Evolutionary conservation across 2,797 vertebrate species (phyloP), one percentile per base, ranked within the genome.

Genomic region (Mionectes olivaceus): DNA sequence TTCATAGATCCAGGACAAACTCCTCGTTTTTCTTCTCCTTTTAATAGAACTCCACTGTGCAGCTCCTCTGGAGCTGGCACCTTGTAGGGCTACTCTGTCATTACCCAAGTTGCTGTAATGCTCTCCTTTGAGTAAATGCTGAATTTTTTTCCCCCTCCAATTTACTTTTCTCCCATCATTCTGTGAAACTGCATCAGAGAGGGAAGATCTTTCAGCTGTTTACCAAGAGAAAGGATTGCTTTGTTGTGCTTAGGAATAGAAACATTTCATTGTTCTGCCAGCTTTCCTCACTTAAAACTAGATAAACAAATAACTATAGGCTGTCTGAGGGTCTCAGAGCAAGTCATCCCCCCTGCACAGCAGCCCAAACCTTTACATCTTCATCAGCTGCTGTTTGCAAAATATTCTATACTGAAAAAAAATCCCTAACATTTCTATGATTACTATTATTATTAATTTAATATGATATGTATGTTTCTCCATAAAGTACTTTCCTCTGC

Each of bases 21-120:
- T 87, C 88, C 37, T 92, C 78, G 63, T 96, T 95, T 95, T 93
- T 93, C 83, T 94, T 84, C 71, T 28, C 70, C 32, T 84, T 81
- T 87, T 93, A 90, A 80, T 43, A 74, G 90, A 80, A 65, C 50
- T 81, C 53, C 23, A 17, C 43, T 6, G 46, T 41, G 24, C 60
- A 84, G 64, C 80, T 90, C 46, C 71, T 87, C 71, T 15, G 64
- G 83, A 89, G 52, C 71, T 64, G 35, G 78, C 78, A 80, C 63
- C 74, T 94, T 12, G 25, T 37, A 19, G 78, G 56, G 81, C 37
- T 91, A 13, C 27, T 76, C 32, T 93, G 56, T 85, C 81, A 67
- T 80, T 80, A 79, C 44, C 83, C 37, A 28, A 67, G 55, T 63
- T 53, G 46, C 53, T 92, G 81, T 27, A 53, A 61, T 50, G 50